Conservation (phyloP, 2,888 invertebrate genomes). For the Isotomurus palustris region DNA sequence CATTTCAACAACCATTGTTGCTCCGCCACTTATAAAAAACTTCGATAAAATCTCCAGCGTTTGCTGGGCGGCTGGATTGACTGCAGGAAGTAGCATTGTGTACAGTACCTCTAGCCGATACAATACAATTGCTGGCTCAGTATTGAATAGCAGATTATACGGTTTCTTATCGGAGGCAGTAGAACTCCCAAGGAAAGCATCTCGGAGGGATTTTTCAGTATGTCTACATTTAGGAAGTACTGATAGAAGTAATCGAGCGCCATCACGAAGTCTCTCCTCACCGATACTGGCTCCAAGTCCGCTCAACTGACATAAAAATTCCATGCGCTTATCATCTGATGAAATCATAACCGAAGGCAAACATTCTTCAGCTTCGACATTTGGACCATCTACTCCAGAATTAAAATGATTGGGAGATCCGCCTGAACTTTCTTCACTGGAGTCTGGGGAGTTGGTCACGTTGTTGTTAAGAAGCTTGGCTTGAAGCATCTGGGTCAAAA, state of each 20-base stretch:
- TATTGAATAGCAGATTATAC: conserved; percentile 43
- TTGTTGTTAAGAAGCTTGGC: conserved; percentile 71
- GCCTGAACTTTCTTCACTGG: conserved; percentile 90
- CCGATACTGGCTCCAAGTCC: conserved; percentile 79
- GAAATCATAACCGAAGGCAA: conserved; percentile 89
- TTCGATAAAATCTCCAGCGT: conserved; percentile 39
- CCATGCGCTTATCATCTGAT: conserved; percentile 51
- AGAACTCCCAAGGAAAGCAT: conserved; percentile 52
- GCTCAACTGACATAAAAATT: conserved; percentile 62
- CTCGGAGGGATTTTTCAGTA: conserved; percentile 60
- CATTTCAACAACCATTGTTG: conserved; percentile 69
- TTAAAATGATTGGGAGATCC: conserved; percentile 75
- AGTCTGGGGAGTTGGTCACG: conserved; percentile 77
- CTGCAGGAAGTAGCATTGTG: conserved; percentile 85
- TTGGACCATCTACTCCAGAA: conserved; percentile 68
- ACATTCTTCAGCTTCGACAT: conserved; percentile 77
- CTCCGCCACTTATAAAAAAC: conserved; percentile 57
- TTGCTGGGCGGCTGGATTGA: conserved; percentile 67
- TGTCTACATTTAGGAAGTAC: conserved; percentile 71
- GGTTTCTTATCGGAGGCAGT: conserved; percentile 35
- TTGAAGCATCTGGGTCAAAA: conserved; percentile 67
- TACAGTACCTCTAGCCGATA: conserved; percentile 77
- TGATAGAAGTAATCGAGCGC: conserved; percentile 71
- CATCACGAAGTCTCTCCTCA: conserved; percentile 75
- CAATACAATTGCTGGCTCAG: conserved; percentile 55